These are phyloP conservation scores for Vulpes vulpes DNA, from an alignment of 2,113 vertebrate genomes.

Conservation along the genomic window DNA sequence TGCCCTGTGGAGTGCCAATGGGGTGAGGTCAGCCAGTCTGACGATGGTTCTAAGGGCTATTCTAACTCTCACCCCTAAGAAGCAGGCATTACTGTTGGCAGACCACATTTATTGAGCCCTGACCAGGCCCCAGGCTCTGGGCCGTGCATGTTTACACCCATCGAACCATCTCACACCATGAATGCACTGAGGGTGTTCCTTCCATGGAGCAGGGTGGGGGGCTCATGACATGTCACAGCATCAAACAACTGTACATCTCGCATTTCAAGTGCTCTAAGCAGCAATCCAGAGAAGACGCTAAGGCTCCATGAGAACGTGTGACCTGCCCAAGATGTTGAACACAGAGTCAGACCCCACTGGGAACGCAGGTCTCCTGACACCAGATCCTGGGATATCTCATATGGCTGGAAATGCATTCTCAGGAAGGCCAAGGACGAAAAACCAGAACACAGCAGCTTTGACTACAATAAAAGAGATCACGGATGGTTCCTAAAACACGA, in stretches of 20 bases:
- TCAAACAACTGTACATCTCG: rapidly evolving
- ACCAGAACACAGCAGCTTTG: neutral
- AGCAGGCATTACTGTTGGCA: neutral
- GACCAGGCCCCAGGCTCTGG: neutral
- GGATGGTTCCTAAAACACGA: neutral
- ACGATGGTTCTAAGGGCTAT: neutral
- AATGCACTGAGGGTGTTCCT: neutral
- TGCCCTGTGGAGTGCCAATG: neutral
- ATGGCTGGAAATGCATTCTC: neutral
- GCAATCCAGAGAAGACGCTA: neutral
- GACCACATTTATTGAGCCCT: neutral
- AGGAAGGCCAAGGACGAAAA: neutral
- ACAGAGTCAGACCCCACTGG: neutral
- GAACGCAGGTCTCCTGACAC: neutral
- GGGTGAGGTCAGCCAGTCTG: neutral
- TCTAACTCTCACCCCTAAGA: neutral
- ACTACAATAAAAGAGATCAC: neutral
- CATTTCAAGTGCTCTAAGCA: neutral
- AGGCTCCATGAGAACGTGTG: neutral
- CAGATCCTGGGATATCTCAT: too few relatives aligned
- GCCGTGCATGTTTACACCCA: neutral
- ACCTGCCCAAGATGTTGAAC: neutral
- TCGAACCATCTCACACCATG: neutral
- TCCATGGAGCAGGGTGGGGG: neutral
- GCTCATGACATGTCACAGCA: neutral